These are phyloP conservation scores for Galleria mellonella DNA, from an alignment of 1,140 invertebrate genomes.

Conservation along the genomic window DNA sequence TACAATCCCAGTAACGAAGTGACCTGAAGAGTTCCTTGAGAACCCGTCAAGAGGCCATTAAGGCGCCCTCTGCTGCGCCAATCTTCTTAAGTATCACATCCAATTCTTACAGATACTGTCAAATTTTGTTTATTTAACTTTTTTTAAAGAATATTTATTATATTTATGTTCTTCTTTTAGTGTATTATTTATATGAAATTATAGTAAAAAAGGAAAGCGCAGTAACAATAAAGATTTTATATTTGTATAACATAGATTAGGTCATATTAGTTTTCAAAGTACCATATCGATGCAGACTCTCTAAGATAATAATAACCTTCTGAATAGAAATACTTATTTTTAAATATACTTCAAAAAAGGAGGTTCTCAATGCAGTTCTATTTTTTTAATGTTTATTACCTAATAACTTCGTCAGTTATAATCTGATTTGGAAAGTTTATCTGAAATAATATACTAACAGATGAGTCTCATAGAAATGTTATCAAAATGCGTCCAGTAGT, in stretches of 20 bases:
- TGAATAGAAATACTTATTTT: too few relatives aligned
- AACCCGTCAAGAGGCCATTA: constrained; percentile 68
- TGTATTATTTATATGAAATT: background rate
- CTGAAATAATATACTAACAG: too few relatives aligned
- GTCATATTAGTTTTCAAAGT: background rate
- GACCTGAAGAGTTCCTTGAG: constrained; percentile 57
- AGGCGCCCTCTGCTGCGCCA: constrained; percentile 53
- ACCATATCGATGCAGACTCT: background rate
- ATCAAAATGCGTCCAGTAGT: too few relatives aligned
- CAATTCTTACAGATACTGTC: constrained; percentile 50
- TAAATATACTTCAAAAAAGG: too few relatives aligned
- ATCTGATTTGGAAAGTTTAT: too few relatives aligned
- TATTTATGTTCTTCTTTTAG: background rate
- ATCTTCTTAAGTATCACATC: constrained; percentile 62
- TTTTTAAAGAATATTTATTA: constrained; percentile 8
- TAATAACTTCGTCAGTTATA: too few relatives aligned
- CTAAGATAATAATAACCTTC: too few relatives aligned
- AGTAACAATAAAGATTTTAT: background rate
- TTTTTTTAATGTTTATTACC: too few relatives aligned
- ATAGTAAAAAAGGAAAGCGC: background rate
- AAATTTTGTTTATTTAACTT: constrained; percentile 12
- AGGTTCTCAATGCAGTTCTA: too few relatives aligned
- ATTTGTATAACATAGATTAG: background rate
- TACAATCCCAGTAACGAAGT: constrained; percentile 68
- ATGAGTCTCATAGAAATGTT: too few relatives aligned